Conservation (phyloP, 2,113 vertebrate species). For the Tychaedon coryphoeus region DNA sequence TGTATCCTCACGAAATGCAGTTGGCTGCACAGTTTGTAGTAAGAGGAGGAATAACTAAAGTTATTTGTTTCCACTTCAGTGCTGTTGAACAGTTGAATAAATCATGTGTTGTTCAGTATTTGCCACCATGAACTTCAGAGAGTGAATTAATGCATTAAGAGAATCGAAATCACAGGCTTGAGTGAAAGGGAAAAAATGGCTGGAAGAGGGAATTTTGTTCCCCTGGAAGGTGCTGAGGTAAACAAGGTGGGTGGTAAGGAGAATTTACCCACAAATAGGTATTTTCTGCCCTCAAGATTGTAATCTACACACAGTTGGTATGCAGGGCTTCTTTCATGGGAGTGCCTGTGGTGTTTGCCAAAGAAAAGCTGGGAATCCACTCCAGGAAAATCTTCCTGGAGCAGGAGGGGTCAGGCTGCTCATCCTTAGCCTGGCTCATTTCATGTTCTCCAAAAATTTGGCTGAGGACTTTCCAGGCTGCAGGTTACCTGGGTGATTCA, state of each 20-base stretch:
- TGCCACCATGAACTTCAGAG: background rate
- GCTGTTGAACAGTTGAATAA: background rate
- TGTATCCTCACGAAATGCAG: background rate
- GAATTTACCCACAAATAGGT: background rate
- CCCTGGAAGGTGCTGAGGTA: background rate
- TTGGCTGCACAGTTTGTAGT: background rate
- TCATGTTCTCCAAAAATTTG: accelerated
- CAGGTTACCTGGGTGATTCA: background rate
- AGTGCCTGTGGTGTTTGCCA: background rate
- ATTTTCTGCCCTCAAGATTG: background rate
- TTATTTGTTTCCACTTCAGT: background rate
- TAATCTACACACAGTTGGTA: background rate
- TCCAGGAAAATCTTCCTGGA: background rate
- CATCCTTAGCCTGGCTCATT: accelerated
- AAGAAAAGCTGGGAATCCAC: background rate
- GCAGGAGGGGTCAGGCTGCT: background rate
- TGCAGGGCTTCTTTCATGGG: background rate
- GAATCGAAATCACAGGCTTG: background rate
- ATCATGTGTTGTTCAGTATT: background rate
- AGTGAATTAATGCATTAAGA: background rate
- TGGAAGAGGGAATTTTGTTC: background rate
- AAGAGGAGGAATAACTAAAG: background rate
- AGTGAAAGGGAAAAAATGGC: background rate
- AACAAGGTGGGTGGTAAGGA: constrained; percentile 13
- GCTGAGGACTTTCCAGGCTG: background rate